A percentile compares a stretch with the other conserved stretches of the same genome.
These are phyloP conservation scores for Aurelia aurita DNA, from an alignment of 30 jellyfish, hydroid and myxozoan genomes.

Conservation along the genomic window DNA sequence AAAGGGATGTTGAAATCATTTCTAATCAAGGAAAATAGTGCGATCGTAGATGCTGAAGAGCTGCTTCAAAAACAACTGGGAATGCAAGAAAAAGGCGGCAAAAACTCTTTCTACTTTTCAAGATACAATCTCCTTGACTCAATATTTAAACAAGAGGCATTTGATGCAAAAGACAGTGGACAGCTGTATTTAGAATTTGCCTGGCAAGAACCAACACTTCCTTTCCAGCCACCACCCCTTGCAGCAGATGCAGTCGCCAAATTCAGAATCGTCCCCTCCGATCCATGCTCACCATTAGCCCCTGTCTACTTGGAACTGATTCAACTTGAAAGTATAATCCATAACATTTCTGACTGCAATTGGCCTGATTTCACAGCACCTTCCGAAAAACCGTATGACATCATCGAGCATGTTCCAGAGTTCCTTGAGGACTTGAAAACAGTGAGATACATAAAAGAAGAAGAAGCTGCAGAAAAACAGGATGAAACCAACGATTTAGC, in stretches of 20 bases:
- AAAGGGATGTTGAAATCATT: constrained; percentile 37
- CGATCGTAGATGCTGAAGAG: constrained; percentile 12
- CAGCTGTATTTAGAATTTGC: constrained; percentile 45
- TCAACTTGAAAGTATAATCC: constrained; percentile 40
- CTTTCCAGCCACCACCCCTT: constrained; percentile 52
- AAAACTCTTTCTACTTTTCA: constrained; percentile 30
- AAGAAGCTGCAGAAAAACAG: neutral
- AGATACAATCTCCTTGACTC: constrained; percentile 55
- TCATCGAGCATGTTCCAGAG: constrained; percentile 13
- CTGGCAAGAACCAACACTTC: constrained; percentile 58
- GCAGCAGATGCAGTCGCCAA: constrained; percentile 56
- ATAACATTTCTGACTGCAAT: constrained; percentile 2
- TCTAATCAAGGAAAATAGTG: constrained; percentile 19
- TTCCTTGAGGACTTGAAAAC: constrained; percentile 43
- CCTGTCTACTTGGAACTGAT: constrained; percentile 46
- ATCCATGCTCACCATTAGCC: constrained; percentile 53
- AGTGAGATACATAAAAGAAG: constrained; percentile 5
- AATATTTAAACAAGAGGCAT: neutral
- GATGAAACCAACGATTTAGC: neutral
- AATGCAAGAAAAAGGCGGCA: neutral
- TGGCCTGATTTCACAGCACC: constrained; percentile 24
- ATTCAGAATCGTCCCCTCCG: constrained; percentile 49
- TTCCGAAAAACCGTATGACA: neutral
- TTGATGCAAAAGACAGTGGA: constrained; percentile 3
- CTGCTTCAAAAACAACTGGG: neutral